Percentiles rank a stretch among this genome's conserved stretches.
Conservation (phyloP, 2,797 vertebrate genomes). For the Peromyscus attwateri region DNA sequence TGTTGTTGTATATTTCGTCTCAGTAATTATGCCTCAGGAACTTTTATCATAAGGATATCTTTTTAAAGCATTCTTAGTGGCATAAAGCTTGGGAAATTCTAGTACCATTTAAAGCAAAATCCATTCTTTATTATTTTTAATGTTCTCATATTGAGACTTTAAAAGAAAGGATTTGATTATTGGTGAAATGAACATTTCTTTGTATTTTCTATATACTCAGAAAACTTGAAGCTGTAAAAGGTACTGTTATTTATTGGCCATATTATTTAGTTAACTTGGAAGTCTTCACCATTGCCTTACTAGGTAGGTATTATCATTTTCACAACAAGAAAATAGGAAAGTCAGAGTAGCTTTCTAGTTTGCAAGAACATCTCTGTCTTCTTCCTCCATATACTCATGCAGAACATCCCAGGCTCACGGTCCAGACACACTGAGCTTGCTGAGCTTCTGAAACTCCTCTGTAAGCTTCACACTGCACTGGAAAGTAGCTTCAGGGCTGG, state of each 20-base stretch:
- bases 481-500: not conserved
- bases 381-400: not conserved
- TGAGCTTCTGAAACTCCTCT: slow-evolving; percentile 23
- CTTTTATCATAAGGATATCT: slow-evolving; percentile 54
- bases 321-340: not conserved
- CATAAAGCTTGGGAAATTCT: slow-evolving; percentile 53
- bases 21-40: slow-evolving; percentile 23
- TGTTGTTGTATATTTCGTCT: slow-evolving; percentile 28
- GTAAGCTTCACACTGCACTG: not conserved
- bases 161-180: slow-evolving; percentile 3
- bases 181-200: slow-evolving; percentile 49
- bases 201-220: slow-evolving; percentile 7
- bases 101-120: slow-evolving; percentile 30
- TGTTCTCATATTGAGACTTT: slow-evolving; percentile 56
- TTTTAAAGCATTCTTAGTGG: not conserved
- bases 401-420: not conserved
- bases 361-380: not conserved
- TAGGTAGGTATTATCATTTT: not conserved
- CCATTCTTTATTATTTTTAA: slow-evolving; percentile 47
- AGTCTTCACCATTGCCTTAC: not conserved
- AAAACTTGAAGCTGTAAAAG: slow-evolving; percentile 8
- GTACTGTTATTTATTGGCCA: not conserved
- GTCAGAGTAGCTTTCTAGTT: not conserved
- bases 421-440: not conserved
- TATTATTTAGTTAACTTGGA: slow-evolving; percentile 39